Base-by-base conservation (phyloP, 2,113 vertebrate genomes). In the Sturnus vulgaris region DNA sequence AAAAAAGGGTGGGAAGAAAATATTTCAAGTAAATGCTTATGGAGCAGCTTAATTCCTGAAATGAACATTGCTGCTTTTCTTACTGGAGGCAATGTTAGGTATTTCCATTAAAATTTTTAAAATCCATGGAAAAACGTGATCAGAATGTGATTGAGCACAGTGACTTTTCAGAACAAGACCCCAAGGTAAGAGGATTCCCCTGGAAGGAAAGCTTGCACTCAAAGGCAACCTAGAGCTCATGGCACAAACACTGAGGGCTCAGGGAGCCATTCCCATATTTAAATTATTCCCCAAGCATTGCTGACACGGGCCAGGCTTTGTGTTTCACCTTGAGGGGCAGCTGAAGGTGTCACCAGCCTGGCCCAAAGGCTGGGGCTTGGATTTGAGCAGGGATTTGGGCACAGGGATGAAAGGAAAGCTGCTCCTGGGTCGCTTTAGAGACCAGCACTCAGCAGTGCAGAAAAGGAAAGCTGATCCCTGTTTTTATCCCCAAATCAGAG, bases 341-440 rank as follows among this genome's bases (percentile, higher is more conserved):
- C 16, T 7, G 68, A 28, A 39, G n/a, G 42, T 22, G 30, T 10
- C 59, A 61, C 52, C 61, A n/a, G 44, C 35, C 68, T 18, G 39
- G 47, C 39, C 27, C 37, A 0, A 49, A 59, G 35, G 25, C 11
- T n/a, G 31, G 3, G 2, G 4, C 35, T 18, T 12, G 59, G 70
- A 15, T 55, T 12, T 11, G 57, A 21, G 57, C 37, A 52, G 28
- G 27, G 39, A 88, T 73, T 5, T 1, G 5, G 49, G 79, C 59
- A 33, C 40, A 10, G 57, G 31, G 37, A 8, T 35, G 68, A 9
- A n/a, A 47, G 37, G 10, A 47, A 82, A 75, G 53, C 33, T 39
- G 14, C 3, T 63, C 14, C 15, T 22, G 52, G 42, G 22, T 22
- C 10, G 35, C 39, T 88, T 60, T 9, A 25, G 37, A 75, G 40